Evolutionary conservation across 2,797 vertebrate species (phyloP).

Genomic region (Gorsachius magnificus): DNA sequence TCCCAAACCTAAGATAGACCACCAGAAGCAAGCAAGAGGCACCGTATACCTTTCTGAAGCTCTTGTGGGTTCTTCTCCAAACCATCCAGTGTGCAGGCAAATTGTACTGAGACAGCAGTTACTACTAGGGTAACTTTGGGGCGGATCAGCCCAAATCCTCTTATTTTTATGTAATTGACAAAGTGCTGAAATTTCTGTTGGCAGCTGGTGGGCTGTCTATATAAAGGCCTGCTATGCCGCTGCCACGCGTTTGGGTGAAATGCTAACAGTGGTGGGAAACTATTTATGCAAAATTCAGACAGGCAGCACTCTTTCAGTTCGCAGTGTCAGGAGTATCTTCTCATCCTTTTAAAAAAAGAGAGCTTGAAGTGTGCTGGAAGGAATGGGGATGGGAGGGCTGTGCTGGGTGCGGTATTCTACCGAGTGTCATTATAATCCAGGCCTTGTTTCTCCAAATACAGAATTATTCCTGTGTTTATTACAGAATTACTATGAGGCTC

Average conservation of each 20-base stretch:
- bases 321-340: slow-evolving; percentile 40
- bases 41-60: rapidly evolving
- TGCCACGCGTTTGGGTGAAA: slow-evolving; percentile 26
- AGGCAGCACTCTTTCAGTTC: slow-evolving; percentile 44
- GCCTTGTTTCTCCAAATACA: neutral
- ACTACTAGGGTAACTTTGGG: neutral
- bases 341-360: slow-evolving; percentile 7
- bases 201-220: slow-evolving; percentile 65
- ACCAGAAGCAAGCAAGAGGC: neutral
- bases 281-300: slow-evolving; percentile 18
- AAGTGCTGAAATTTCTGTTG: slow-evolving; percentile 58
- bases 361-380: slow-evolving; percentile 62
- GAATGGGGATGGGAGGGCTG: slow-evolving; percentile 31
- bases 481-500: neutral
- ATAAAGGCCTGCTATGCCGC: neutral
- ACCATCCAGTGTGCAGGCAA: neutral
- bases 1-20: neutral
- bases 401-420: neutral
- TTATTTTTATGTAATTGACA: slow-evolving; percentile 61
- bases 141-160: slow-evolving; percentile 18
- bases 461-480: neutral
- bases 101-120: neutral
- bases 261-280: slow-evolving; percentile 37
- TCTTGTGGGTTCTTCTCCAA: neutral
- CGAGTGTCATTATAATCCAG: neutral